Conservation (phyloP, 1,140 invertebrate species). For the Oryzaephilus surinamensis region DNA sequence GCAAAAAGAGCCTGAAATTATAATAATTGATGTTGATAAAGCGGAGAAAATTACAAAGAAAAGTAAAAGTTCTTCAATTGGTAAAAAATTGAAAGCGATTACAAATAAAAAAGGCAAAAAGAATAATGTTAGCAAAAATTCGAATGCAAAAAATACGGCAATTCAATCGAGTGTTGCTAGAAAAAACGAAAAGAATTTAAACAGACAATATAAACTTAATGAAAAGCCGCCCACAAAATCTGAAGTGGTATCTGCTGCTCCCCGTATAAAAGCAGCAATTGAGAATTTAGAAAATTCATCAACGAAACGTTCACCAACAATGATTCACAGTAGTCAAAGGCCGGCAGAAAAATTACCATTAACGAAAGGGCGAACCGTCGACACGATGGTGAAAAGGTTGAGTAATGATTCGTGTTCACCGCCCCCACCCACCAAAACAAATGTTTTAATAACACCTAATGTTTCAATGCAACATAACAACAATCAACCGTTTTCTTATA, state of each 20-base stretch:
- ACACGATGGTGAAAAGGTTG: slow-evolving; percentile 50
- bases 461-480: slow-evolving; percentile 53
- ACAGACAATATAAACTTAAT: no score
- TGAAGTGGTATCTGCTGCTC: neutral
- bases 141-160: no score
- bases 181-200: no score
- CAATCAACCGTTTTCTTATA: slow-evolving; percentile 67
- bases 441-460: slow-evolving; percentile 47
- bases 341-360: slow-evolving; percentile 50
- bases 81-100: slow-evolving; percentile 23
- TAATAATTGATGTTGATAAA: slow-evolving; percentile 34
- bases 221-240: no score
- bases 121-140: slow-evolving; percentile 13
- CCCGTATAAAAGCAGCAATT: slow-evolving; percentile 27
- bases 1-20: slow-evolving; percentile 17
- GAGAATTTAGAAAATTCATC: slow-evolving; percentile 36
- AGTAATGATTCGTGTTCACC: slow-evolving; percentile 53
- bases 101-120: slow-evolving; percentile 17
- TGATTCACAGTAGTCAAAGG: slow-evolving; percentile 56
- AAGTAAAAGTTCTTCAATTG: slow-evolving; percentile 14
- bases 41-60: slow-evolving; percentile 27
- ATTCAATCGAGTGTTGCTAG: no score
- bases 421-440: slow-evolving; percentile 47
- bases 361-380: slow-evolving; percentile 52
- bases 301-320: slow-evolving; percentile 37